Evolutionary conservation across 2,888 invertebrate genomes (phyloP), one percentile per base, ranked within the genome.

Genomic region (Cheilosia variabilis): DNA sequence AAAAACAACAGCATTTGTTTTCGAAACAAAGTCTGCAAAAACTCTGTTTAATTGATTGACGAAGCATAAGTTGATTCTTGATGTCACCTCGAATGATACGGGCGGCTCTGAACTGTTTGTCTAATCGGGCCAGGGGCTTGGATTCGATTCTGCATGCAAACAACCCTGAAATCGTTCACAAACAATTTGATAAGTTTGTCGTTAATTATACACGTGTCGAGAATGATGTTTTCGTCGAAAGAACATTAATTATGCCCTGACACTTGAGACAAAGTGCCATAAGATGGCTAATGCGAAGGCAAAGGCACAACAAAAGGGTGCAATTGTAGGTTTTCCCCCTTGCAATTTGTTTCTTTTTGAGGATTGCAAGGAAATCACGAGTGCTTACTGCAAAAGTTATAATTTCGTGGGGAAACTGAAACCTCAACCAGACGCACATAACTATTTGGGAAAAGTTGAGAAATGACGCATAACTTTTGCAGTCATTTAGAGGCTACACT

Each of bases 131-230:
- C 31, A 9, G 31, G 22, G 17, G 7, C 3, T 47, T n/a, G 45
- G 9, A 7, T n/a, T n/a, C 1, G 9, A 7, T n/a, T n/a, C 1
- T 47, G 45, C 6, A 43, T 15, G 31, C 27, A 58, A 47, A 55
- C 19, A 31, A 19, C 15, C 22, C 13, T 22, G 10, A 15, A 34
- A n/a, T 6, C 7, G 41, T 60, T 52, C 34, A 65, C 57, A 65
- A 58, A 58, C 58, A 66, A 60, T 79, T 79, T 66, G 60, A 72
- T 53, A 66, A 55, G 57, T 69, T 62, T 63, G 37, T 15, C 31
- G 55, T 82, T 78, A 72, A 77, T 82, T 72, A 65, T 71, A 72
- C 82, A 82, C 78, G 77, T 82, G 72, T 62, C 66, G 53, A 13
- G 43, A 34, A 43, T 55, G 55, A 52, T 45, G 68, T 47, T 73